These are phyloP conservation scores for Lates calcarifer DNA, from an alignment of 2,113 vertebrate species.

Conservation along the genomic window DNA sequence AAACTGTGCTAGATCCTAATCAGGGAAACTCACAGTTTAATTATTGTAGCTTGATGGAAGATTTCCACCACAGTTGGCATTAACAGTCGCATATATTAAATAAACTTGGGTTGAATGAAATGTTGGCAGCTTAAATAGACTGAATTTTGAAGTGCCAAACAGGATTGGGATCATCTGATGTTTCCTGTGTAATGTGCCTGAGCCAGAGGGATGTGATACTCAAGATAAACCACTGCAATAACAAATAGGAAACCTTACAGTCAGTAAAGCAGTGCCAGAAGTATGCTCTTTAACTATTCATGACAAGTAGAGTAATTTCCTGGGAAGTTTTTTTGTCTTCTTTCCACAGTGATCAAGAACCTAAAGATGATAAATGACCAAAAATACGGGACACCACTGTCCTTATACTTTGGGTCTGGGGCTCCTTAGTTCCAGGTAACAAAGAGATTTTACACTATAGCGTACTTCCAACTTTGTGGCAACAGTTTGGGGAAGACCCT, in stretches of 20 bases:
- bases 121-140: conserved; percentile 33
- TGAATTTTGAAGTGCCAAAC: conserved; percentile 17
- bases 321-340: background rate
- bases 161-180: conserved; percentile 18
- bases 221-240: background rate
- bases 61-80: conserved; percentile 32
- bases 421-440: background rate
- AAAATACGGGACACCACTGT: background rate
- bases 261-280: background rate
- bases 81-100: conserved; percentile 46
- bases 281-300: background rate
- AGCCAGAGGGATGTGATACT: background rate
- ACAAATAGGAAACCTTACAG: background rate
- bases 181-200: background rate
- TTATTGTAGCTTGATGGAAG: conserved; percentile 44
- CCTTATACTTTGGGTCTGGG: background rate
- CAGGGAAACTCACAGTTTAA: conserved; percentile 39
- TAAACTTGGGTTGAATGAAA: conserved; percentile 32
- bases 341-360: background rate
- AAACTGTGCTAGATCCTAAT: conserved; percentile 25
- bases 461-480: background rate
- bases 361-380: no score
- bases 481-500: no score
- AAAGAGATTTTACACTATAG: background rate
- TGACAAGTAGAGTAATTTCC: background rate